These are phyloP conservation scores for Anoplolepis gracilipes DNA, from an alignment of 1,140 invertebrate species.

Conservation along the genomic window DNA sequence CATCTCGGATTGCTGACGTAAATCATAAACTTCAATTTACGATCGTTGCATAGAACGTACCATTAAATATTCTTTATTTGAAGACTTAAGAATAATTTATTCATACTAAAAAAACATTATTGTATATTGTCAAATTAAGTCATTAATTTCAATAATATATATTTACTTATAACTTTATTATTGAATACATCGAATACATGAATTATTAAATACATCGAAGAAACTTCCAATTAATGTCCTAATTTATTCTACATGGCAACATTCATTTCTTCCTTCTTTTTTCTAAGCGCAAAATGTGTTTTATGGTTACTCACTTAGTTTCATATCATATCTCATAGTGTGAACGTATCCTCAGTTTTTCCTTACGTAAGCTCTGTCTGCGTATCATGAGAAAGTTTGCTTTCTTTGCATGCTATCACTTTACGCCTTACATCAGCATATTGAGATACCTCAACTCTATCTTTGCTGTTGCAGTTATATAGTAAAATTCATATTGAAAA, in stretches of 20 bases:
- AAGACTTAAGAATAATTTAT: background rate
- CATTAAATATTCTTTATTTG: background rate
- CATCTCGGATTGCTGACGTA: background rate
- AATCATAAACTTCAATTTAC: constrained; percentile 3
- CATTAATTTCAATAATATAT: background rate
- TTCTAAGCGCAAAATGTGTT: background rate
- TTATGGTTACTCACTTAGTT: background rate
- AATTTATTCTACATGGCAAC: background rate
- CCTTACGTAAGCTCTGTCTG: background rate
- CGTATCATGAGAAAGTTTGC: constrained; percentile 19
- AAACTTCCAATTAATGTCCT: background rate
- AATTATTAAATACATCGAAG: too few species aligned
- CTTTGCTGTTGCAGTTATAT: background rate
- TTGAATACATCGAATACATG: background rate
- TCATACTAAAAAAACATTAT: background rate
- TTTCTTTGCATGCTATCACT: constrained; percentile 36
- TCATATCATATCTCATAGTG: background rate
- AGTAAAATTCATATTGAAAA: background rate
- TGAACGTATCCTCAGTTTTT: background rate
- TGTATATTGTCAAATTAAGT: background rate
- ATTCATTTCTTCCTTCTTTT: background rate
- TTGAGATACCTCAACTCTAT: background rate
- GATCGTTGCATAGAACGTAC: background rate
- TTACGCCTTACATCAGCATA: constrained; percentile 34
- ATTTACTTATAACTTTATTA: background rate